Percentiles rank a stretch among this genome's conserved stretches.
phyloP scores from a whole-genome alignment of 2,888 invertebrate species.

The Patella caerulea region DNA sequence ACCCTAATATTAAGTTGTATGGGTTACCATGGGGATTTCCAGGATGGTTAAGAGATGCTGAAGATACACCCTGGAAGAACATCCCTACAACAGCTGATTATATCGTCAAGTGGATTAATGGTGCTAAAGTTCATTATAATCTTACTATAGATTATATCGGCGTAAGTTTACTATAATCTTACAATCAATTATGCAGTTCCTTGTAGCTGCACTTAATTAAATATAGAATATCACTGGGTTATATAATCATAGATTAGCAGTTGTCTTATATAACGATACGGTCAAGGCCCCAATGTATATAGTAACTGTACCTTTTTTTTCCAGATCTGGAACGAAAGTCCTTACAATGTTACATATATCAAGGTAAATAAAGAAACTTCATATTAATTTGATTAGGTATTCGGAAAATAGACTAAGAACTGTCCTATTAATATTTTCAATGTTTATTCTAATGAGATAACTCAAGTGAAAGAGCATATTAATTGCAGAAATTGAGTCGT shows the following conservation, averaged over 20 bases:
- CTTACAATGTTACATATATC: conserved; percentile 16
- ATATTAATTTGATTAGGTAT: no score
- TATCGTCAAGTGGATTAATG: conserved; percentile 67
- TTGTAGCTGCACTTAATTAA: no score
- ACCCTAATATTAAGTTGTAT: conserved; percentile 70
- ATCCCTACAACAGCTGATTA: conserved; percentile 56
- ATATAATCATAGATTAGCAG: no score
- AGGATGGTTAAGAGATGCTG: conserved; percentile 68
- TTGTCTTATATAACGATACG: no score
- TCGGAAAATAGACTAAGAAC: no score
- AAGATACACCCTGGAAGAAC: conserved; percentile 56
- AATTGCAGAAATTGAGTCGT: no score
- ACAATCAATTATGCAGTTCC: no score
- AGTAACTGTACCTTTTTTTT: background rate
- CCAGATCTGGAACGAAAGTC: conserved; percentile 24
- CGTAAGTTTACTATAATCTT: conserved; percentile 40
- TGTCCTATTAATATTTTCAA: no score
- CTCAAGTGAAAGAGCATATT: no score
- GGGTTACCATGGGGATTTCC: conserved; percentile 72
- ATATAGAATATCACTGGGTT: no score
- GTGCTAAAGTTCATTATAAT: conserved; percentile 60
- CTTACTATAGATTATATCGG: conserved; percentile 70
- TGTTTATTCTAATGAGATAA: no score
- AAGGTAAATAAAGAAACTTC: background rate
- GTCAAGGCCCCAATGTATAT: no score